Conservation (phyloP, 2,888 invertebrate species). For the Rhagonycha fulva region DNA sequence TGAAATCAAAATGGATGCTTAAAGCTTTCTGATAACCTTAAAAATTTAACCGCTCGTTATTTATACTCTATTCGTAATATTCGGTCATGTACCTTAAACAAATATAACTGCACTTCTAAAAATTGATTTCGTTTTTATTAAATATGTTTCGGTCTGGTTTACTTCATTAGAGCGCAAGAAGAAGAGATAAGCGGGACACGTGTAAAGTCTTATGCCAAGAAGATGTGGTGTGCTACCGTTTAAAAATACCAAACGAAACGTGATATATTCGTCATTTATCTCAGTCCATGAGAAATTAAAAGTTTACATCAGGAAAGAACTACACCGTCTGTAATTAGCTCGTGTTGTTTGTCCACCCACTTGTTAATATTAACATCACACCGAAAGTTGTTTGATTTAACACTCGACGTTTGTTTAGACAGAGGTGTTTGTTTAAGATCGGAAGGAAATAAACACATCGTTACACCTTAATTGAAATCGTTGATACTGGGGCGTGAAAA, state of each 20-base stretch:
- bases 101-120: background rate
- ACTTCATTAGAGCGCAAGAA: conserved; percentile 7
- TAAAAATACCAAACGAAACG: conserved; percentile 18
- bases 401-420: conserved; percentile 6
- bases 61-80: background rate
- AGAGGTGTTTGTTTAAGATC: conserved; percentile 13
- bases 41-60: background rate
- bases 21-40: background rate
- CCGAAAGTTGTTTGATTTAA: conserved; percentile 13
- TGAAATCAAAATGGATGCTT: background rate
- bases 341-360: conserved; percentile 18
- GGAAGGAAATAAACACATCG: conserved; percentile 7
- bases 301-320: conserved; percentile 11
- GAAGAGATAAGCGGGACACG: background rate
- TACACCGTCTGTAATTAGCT: conserved; percentile 14
- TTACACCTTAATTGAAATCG: background rate
- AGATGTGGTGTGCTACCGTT: conserved; percentile 6
- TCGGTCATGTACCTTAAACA: background rate
- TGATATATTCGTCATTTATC: conserved; percentile 16
- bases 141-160: conserved; percentile 7
- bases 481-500: background rate
- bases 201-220: background rate
- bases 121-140: background rate
- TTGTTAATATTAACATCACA: conserved; percentile 16
- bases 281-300: conserved; percentile 10